These are phyloP conservation scores for Lepidocyrtoides sp. DNA, from an alignment of 2,888 invertebrate genomes.

Conservation along the genomic window DNA sequence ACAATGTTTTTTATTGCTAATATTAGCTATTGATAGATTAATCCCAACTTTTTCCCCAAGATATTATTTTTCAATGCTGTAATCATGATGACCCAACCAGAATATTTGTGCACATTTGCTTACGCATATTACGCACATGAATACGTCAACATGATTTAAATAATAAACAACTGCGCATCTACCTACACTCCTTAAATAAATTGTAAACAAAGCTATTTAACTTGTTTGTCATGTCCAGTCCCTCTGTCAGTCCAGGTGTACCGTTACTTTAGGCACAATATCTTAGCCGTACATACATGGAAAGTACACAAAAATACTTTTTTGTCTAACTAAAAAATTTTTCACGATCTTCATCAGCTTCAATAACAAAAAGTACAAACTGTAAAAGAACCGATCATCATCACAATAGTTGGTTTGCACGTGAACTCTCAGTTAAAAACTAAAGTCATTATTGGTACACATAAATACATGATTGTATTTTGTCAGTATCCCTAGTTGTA, in stretches of 20 bases:
- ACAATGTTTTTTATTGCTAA: slow-evolving; percentile 15
- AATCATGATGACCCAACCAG: background rate
- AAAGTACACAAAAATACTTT: background rate
- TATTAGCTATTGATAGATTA: no score
- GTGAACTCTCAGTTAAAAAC: background rate
- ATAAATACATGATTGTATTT: background rate
- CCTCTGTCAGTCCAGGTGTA: background rate
- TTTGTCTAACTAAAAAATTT: background rate
- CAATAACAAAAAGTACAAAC: background rate
- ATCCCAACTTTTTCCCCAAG: background rate
- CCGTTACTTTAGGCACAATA: background rate
- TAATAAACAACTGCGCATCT: background rate
- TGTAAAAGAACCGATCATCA: background rate
- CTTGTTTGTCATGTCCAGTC: no score
- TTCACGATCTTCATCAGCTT: background rate
- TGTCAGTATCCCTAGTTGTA: background rate
- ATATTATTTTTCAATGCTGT: background rate
- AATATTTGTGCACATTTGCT: background rate
- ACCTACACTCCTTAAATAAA: background rate
- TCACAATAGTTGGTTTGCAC: background rate
- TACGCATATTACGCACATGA: slow-evolving; percentile 11
- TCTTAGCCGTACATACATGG: background rate
- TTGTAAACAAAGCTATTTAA: background rate
- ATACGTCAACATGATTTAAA: background rate
- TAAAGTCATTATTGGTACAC: background rate